Evolutionary conservation across 1,140 invertebrate species (phyloP).

Genomic region (Acyrthosiphon pisum): DNA sequence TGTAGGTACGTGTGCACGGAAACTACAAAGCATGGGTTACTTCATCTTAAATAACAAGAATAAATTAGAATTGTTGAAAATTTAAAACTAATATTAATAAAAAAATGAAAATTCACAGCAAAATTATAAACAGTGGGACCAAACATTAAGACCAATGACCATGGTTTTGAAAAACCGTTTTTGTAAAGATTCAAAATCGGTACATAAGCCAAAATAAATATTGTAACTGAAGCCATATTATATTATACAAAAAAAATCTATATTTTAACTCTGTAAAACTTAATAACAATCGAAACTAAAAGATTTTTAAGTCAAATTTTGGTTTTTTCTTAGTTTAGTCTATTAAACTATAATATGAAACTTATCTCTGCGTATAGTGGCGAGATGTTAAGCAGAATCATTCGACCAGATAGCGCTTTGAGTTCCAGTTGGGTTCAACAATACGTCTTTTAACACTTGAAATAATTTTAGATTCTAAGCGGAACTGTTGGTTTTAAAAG

Average conservation of each 20-base stretch:
- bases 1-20: too few relatives aligned
- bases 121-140: neutral
- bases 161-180: too few relatives aligned
- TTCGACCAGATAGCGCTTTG: conserved; percentile 3
- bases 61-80: neutral
- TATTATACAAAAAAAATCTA: neutral
- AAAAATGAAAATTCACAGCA: neutral
- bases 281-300: neutral
- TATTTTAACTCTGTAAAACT: neutral
- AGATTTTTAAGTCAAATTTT: neutral
- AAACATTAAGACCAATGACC: too few relatives aligned
- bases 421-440: neutral
- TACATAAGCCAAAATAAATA: neutral
- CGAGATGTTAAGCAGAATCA: neutral
- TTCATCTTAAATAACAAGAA: neutral
- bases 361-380: neutral
- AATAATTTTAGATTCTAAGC: neutral
- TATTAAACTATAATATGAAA: neutral
- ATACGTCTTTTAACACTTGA: neutral
- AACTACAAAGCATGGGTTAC: too few relatives aligned
- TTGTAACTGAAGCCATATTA: neutral
- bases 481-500: neutral
- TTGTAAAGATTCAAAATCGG: neutral
- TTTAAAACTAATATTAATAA: neutral
- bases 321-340: neutral